A percentile compares a stretch with the other conserved stretches of the same genome.
These are phyloP conservation scores for Drosophila ohnishii DNA, from an alignment of 1,140 invertebrate species.

Conservation along the genomic window DNA sequence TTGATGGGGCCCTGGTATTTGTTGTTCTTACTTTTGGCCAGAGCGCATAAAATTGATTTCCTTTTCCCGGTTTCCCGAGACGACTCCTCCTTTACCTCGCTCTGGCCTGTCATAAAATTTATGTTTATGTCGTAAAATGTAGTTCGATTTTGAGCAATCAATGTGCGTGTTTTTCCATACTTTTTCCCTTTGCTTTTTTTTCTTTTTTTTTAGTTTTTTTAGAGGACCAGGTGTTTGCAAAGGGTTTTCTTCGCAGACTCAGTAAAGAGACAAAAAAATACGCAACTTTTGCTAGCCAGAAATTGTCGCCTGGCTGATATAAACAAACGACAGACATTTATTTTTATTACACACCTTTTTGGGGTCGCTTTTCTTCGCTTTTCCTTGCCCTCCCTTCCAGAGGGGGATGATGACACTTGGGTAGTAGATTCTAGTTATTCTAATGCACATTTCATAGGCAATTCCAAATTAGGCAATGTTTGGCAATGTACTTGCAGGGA, in stretches of 20 bases:
- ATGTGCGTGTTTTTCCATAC: conserved; percentile 25
- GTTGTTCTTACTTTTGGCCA: conserved; percentile 67
- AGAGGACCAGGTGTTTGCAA: conserved; percentile 53
- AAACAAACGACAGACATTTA: conserved; percentile 83
- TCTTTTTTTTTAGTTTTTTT: conserved; percentile 27
- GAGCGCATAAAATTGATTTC: conserved; percentile 82
- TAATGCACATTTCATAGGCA: conserved; percentile 83
- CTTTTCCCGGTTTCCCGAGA: conserved; percentile 38
- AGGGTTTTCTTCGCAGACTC: conserved; percentile 33
- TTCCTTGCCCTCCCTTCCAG: conserved; percentile 6
- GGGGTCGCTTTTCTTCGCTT: conserved; percentile 14
- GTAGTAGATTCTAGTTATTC: conserved; percentile 82
- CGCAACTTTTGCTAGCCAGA: conserved; percentile 29
- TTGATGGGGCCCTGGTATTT: conserved; percentile 58
- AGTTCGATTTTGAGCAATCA: conserved; percentile 66
- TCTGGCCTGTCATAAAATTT: conserved; percentile 73
- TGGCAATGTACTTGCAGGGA: conserved; percentile 62
- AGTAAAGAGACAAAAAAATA: conserved; percentile 3
- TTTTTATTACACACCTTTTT: conserved; percentile 83
- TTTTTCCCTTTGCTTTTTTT: conserved; percentile 15
- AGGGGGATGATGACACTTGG: conserved; percentile 22
- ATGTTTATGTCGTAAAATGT: conserved; percentile 82
- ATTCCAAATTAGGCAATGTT: conserved; percentile 82
- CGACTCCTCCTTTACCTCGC: not conserved
- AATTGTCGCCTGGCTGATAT: conserved; percentile 78